A percentile compares a stretch with the other conserved stretches of the same genome.
phyloP scores from a whole-genome alignment of 35 echinoderm and acorn worm genomes.

The Anneissia japonica region DNA sequence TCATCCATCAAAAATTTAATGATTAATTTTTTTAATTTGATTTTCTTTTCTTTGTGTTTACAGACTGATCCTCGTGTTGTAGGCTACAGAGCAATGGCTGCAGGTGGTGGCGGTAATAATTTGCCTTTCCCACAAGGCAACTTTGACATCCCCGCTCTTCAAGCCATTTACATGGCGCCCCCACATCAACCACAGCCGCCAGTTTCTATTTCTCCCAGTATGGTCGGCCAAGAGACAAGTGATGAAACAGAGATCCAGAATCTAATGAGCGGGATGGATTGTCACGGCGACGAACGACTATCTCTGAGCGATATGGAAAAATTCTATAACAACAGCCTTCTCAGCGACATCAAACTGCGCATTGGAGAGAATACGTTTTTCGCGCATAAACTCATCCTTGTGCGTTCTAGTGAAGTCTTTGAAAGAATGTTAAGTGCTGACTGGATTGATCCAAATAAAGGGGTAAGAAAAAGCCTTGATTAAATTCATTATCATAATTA shows the following conservation, averaged over 20 bases:
- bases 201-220: slow-evolving; percentile 60
- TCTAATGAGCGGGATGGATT: slow-evolving; percentile 53
- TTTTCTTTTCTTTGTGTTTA: neutral
- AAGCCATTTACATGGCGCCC: slow-evolving; percentile 65
- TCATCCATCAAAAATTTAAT: no score
- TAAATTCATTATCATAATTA: no score
- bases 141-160: slow-evolving; percentile 51
- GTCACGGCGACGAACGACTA: slow-evolving; percentile 75
- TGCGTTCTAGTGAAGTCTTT: slow-evolving; percentile 96
- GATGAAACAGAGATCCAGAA: neutral
- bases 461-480: slow-evolving; percentile 38
- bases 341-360: slow-evolving; percentile 91
- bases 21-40: neutral
- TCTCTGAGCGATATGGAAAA: slow-evolving; percentile 65
- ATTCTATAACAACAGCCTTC: slow-evolving; percentile 82
- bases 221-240: slow-evolving; percentile 47
- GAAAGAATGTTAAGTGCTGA: slow-evolving; percentile 97
- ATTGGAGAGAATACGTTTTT: slow-evolving; percentile 76
- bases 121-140: slow-evolving; percentile 29
- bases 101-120: slow-evolving; percentile 15
- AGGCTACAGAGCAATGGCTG: neutral
- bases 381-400: slow-evolving; percentile 87
- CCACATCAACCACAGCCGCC: slow-evolving; percentile 73
- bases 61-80: neutral
- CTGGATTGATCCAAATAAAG: slow-evolving; percentile 74